Evolutionary conservation across 1,140 invertebrate genomes (phyloP).

Genomic region (Heterodera carotae): DNA sequence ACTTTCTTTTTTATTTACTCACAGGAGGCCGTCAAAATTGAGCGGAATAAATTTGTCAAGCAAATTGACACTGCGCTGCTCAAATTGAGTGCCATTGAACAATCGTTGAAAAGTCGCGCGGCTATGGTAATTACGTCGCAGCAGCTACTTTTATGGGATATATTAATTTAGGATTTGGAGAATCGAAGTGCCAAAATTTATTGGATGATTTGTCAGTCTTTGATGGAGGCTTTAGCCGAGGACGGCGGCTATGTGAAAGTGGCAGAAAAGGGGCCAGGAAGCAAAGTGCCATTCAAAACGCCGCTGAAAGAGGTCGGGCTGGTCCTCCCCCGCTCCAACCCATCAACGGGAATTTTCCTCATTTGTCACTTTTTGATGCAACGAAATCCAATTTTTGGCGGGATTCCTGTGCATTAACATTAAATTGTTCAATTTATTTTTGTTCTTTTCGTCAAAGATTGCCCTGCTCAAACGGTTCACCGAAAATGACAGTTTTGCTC

Average conservation of each 20-base stretch:
- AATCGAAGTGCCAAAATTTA: constrained; percentile 83
- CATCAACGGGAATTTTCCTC: too few species aligned
- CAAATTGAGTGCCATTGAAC: constrained; percentile 82
- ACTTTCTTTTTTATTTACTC: constrained; percentile 5
- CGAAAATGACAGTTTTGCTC: constrained; percentile 11
- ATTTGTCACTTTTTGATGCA: too few species aligned
- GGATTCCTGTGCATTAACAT: too few species aligned
- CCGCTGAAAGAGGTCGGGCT: not conserved
- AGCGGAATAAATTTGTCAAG: constrained; percentile 75
- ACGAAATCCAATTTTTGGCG: too few species aligned
- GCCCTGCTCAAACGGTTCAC: too few species aligned
- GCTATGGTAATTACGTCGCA: constrained; percentile 32
- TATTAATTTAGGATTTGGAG: constrained; percentile 72
- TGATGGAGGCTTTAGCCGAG: constrained; percentile 69
- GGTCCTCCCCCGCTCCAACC: too few species aligned
- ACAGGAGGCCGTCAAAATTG: constrained; percentile 66
- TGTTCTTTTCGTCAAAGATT: too few species aligned
- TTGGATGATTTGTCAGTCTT: constrained; percentile 86
- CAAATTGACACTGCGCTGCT: constrained; percentile 77
- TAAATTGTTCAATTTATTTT: too few species aligned
- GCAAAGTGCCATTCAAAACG: not conserved
- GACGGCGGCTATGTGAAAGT: too few species aligned
- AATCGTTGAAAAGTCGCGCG: constrained; percentile 78
- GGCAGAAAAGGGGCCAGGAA: not conserved
- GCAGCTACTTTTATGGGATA: constrained; percentile 18